phyloP scores from a whole-genome alignment of 1,140 invertebrate species.

The Drosophila sturtevanti region DNA sequence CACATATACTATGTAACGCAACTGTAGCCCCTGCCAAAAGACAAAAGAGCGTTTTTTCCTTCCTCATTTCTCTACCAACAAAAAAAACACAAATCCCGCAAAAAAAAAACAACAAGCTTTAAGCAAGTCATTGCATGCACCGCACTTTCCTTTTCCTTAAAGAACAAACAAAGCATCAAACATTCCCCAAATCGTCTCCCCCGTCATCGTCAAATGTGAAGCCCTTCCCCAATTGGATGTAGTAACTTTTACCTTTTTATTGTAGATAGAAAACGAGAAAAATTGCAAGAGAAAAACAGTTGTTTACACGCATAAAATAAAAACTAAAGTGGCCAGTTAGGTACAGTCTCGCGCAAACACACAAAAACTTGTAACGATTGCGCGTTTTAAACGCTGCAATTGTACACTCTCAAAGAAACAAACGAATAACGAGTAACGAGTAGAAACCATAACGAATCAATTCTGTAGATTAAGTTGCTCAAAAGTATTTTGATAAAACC shows the following conservation, averaged over 20 bases:
- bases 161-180: constrained; percentile 30
- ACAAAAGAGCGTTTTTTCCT: constrained; percentile 20
- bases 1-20: constrained; percentile 61
- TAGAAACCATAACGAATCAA: constrained; percentile 58
- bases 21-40: constrained; percentile 72
- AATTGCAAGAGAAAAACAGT: constrained; percentile 42
- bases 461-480: constrained; percentile 67
- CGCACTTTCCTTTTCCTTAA: constrained; percentile 38
- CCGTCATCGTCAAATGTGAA: constrained; percentile 6
- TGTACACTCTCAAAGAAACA: constrained; percentile 62
- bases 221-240: constrained; percentile 53
- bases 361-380: constrained; percentile 55
- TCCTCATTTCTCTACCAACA: constrained; percentile 11
- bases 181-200: constrained; percentile 46
- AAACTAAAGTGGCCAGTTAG: constrained; percentile 13
- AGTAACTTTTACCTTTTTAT: constrained; percentile 60
- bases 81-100: no score
- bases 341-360: constrained; percentile 31
- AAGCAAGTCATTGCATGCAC: constrained; percentile 77
- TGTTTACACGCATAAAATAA: constrained; percentile 47
- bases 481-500: constrained; percentile 39
- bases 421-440: constrained; percentile 57
- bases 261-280: constrained; percentile 72
- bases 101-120: constrained; percentile 48
- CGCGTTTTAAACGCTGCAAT: constrained; percentile 62